These are phyloP conservation scores for Patella caerulea DNA, from an alignment of 2,888 invertebrate species.

Conservation along the genomic window DNA sequence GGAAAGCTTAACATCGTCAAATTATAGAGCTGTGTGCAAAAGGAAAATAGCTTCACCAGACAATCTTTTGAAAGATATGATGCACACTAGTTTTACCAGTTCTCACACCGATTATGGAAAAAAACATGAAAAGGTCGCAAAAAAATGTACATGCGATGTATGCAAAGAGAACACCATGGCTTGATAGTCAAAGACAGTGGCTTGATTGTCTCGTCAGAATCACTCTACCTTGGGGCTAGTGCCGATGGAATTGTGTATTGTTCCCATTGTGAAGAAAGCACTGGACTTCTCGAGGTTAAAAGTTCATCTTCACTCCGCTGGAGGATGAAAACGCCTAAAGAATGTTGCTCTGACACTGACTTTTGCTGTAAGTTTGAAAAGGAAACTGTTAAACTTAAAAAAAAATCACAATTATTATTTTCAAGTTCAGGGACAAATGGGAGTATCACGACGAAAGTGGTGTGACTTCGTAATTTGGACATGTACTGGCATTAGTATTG, in stretches of 20 bases:
- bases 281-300: slow-evolving; percentile 1
- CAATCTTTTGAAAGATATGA: too few species aligned
- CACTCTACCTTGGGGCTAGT: slow-evolving; percentile 2
- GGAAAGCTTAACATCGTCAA: too few species aligned
- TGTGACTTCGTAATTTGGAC: slow-evolving; percentile 13
- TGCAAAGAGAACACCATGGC: too few species aligned
- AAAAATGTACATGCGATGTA: too few species aligned
- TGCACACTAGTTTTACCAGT: too few species aligned
- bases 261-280: slow-evolving; percentile 8
- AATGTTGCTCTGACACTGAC: not conserved
- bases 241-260: slow-evolving; percentile 2
- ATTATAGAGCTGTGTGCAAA: too few species aligned
- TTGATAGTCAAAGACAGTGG: too few species aligned
- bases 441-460: slow-evolving; percentile 1
- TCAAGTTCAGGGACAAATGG: slow-evolving; percentile 12
- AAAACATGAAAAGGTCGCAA: too few species aligned
- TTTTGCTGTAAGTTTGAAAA: not conserved
- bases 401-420: not conserved
- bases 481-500: not conserved
- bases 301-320: not conserved
- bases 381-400: not conserved
- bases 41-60: too few species aligned
- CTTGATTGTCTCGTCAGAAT: too few species aligned
- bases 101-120: too few species aligned
- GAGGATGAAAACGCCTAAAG: not conserved